Evolutionary conservation across 2,113 vertebrate species (phyloP), one percentile per base, ranked within the genome.

Genomic region (Elachura formosa): DNA sequence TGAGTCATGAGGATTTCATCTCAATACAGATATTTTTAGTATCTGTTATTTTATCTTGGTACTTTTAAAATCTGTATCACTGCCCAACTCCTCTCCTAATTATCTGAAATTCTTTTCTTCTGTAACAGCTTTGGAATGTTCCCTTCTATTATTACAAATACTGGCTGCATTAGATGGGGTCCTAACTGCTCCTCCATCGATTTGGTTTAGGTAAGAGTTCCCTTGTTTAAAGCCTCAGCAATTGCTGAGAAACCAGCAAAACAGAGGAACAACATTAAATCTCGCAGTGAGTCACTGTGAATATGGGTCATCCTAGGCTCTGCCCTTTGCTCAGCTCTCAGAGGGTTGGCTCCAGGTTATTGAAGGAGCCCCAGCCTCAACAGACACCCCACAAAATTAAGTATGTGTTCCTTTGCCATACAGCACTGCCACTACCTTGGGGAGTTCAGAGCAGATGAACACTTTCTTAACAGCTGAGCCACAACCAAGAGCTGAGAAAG

Each of bases 21-120:
- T 83, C 94, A 80, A 41, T 66, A 54, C 14, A 66, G 89, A 62
- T 93, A 96, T 94, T 96, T 96, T 96, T 92, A 95, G 94, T 86
- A 74, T 77, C 90, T 83, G 49, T 80, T 96, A 67, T 91, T 95
- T 94, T 90, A 86, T 90, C 92, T 90, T 14, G 13, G 55, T 94
- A 31, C 67, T 88, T 92, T 62, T 49, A 0, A 79, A 79, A 72
- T 84, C 84, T 91, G 52, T 84, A 74, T 63, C 88, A 46, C 72
- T 90, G 88, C 83, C 83, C 79, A 93, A 11, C 33, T 93, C 63
- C 82, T 92, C 68, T 95, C 63, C 80, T 93, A 92, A 95, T 95
- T 67, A 93, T 72, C 80, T 81, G 55, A 93, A 92, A 84, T 84
- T 63, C 68, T 67, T 84, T 81, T 48, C 72, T 81, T 84, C 76